Conservation (phyloP, 2,797 vertebrate genomes). For the Cirrhinus molitorella region DNA sequence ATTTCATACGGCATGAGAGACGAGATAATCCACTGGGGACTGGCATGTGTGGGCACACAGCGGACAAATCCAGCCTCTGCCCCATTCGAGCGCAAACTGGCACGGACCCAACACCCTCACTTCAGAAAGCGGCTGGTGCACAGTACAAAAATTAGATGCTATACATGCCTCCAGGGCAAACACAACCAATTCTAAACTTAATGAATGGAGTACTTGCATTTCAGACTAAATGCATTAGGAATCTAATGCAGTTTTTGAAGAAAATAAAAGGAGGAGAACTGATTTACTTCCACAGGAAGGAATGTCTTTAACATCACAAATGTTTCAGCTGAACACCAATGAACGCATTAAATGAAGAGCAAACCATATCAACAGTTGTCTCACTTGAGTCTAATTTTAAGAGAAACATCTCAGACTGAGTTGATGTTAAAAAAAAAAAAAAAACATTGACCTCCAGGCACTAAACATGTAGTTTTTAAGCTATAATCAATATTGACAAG, state of each 20-base stretch:
- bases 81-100: constrained; percentile 11
- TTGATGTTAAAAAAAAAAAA: background rate
- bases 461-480: background rate
- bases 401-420: background rate
- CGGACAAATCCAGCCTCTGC: constrained; percentile 36
- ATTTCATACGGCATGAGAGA: constrained; percentile 28
- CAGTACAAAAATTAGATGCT: background rate
- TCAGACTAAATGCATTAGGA: background rate
- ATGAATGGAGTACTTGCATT: background rate
- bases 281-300: background rate
- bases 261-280: background rate
- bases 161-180: background rate
- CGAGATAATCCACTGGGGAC: constrained; percentile 46
- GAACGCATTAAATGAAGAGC: background rate
- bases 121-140: constrained; percentile 1
- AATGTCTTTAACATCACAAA: background rate
- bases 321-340: background rate
- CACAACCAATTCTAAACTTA: background rate
- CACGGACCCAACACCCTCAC: constrained; percentile 12
- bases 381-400: background rate
- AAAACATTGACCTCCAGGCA: background rate
- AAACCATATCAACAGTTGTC: constrained; percentile 14
- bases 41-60: constrained; percentile 31
- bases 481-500: background rate
- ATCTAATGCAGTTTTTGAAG: background rate